Conservation (phyloP, 2,797 vertebrate species). For the Urocyon cinereoargenteus region DNA sequence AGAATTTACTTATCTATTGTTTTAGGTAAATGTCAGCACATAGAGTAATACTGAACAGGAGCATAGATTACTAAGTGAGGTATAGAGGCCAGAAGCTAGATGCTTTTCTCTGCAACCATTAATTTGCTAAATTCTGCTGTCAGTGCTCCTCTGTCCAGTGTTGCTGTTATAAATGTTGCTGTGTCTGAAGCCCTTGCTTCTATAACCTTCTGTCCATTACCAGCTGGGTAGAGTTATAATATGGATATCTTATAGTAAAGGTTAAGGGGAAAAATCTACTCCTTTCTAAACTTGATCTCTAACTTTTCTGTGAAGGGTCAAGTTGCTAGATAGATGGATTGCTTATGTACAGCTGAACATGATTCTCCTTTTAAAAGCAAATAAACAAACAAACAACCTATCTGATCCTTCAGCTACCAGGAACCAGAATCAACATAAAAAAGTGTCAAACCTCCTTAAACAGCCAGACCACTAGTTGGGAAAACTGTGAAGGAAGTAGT, state of each 20-base stretch:
- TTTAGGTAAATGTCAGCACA: constrained; percentile 14
- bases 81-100: neutral
- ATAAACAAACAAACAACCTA: neutral
- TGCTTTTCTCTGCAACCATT: neutral
- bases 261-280: neutral
- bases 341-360: neutral
- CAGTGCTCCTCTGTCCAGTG: neutral
- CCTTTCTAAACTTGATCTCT: neutral
- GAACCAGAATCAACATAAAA: constrained; percentile 28
- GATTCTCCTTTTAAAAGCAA: constrained; percentile 48
- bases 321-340: neutral
- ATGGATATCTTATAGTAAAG: neutral
- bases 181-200: neutral
- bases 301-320: constrained; percentile 27
- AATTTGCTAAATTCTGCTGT: neutral
- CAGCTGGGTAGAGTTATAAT: neutral
- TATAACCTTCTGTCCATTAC: neutral
- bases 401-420: constrained; percentile 28
- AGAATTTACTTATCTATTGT: neutral
- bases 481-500: constrained; percentile 33
- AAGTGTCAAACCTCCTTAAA: constrained; percentile 39
- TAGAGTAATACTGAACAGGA: neutral
- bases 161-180: neutral
- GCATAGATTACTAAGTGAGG: neutral
- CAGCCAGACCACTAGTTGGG: neutral